phyloP scores from a whole-genome alignment of 2,113 vertebrate species.

The Sarotherodon lohbergeri region DNA sequence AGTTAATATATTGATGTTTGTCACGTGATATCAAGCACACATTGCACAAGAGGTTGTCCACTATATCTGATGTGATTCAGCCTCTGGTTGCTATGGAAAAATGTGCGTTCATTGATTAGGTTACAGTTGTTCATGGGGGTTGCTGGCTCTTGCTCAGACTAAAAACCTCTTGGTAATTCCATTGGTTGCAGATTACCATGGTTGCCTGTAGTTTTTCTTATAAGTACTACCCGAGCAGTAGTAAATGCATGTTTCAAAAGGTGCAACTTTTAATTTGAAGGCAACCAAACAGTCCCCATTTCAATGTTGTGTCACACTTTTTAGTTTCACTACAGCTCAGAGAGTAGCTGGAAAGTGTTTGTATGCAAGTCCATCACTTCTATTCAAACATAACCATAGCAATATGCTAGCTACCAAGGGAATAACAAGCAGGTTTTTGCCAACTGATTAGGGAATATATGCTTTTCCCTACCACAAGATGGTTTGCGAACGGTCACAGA shows the following conservation, averaged over 20 bases:
- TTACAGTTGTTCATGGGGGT: background rate
- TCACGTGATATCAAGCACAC: background rate
- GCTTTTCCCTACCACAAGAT: background rate
- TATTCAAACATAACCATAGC: background rate
- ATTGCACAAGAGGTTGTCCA: background rate
- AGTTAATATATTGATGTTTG: rapidly evolving
- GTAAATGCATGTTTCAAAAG: background rate
- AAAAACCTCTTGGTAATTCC: background rate
- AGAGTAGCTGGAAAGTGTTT: background rate
- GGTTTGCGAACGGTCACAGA: background rate
- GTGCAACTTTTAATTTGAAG: background rate
- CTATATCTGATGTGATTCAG: background rate
- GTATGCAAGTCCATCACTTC: background rate
- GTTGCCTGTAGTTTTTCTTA: background rate
- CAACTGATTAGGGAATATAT: background rate
- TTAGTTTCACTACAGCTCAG: background rate
- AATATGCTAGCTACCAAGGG: background rate
- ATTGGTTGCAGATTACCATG: background rate
- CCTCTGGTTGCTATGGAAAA: background rate
- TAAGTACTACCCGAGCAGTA: background rate
- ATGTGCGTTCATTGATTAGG: background rate
- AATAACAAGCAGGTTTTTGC: background rate
- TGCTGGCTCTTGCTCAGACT: background rate
- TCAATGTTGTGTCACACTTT: background rate
- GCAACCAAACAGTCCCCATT: background rate